Evolutionary conservation across 2,113 vertebrate genomes (phyloP).

Genomic region (Sorex fumeus): DNA sequence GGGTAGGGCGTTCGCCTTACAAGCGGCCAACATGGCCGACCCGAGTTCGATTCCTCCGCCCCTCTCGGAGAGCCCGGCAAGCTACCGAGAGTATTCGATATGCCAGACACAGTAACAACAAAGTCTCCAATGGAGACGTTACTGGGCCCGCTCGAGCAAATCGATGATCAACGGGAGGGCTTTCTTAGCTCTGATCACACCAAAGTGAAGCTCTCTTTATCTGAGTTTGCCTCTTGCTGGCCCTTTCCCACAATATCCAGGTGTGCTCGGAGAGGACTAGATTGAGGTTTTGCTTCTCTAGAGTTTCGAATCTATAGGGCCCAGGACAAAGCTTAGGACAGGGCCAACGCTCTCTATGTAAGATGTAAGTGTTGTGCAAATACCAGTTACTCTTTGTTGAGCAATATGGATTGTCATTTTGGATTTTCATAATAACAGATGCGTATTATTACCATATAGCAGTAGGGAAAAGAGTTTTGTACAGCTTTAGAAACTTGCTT

Average conservation of each 20-base stretch:
- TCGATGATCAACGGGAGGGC: no score
- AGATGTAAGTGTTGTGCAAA: neutral
- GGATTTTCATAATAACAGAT: constrained; percentile 18
- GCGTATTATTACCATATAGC: constrained; percentile 23
- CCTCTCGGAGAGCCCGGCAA: no score
- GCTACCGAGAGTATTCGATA: no score
- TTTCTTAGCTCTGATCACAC: neutral
- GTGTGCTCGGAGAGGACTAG: neutral
- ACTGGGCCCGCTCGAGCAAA: no score
- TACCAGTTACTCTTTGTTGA: neutral
- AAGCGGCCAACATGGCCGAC: no score
- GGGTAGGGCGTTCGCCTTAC: no score
- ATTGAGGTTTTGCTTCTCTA: neutral
- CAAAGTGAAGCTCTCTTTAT: neutral
- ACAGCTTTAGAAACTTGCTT: constrained; percentile 33
- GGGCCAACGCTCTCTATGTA: no score
- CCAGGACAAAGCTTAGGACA: neutral
- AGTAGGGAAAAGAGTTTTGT: constrained; percentile 47
- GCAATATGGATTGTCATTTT: neutral
- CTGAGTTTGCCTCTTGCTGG: neutral
- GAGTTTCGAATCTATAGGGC: neutral
- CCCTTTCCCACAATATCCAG: neutral
- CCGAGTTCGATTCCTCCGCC: no score
- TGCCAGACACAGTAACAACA: no score
- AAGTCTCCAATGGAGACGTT: no score